Evolutionary conservation across 2,113 vertebrate species (phyloP).

Genomic region (Albula goreensis): DNA sequence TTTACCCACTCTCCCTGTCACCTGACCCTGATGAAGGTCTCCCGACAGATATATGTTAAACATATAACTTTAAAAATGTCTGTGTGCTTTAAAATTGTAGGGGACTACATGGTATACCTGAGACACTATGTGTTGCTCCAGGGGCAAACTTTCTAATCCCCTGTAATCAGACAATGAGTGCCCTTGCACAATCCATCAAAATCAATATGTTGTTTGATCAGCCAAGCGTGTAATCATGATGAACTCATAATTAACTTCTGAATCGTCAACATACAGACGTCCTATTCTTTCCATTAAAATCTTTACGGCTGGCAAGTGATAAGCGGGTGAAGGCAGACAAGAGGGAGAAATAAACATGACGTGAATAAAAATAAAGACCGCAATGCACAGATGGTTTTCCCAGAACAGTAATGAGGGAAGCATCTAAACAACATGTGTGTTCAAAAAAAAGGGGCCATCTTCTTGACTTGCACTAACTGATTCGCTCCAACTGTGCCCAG

Average conservation of each 20-base stretch:
- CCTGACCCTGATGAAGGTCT: constrained; percentile 58
- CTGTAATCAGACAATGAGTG: not conserved
- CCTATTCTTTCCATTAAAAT: not conserved
- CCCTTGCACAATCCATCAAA: not conserved
- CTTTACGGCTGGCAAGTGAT: not conserved
- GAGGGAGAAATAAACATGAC: constrained; percentile 43
- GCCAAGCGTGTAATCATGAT: no score
- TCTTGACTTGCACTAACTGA: not conserved
- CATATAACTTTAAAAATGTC: constrained; percentile 21
- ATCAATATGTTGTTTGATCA: not conserved
- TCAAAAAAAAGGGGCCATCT: not conserved
- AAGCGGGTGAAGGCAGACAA: constrained; percentile 22
- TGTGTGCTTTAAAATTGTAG: constrained; percentile 19
- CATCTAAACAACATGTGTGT: not conserved
- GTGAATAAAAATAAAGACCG: constrained; percentile 36
- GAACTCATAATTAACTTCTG: not conserved
- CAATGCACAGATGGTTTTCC: constrained; percentile 13
- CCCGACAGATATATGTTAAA: constrained; percentile 45
- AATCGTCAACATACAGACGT: constrained; percentile 4
- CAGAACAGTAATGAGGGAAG: not conserved
- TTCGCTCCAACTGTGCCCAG: not conserved
- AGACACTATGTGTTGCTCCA: not conserved
- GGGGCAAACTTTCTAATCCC: not conserved
- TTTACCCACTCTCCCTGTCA: constrained; percentile 56
- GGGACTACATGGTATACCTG: not conserved